These are phyloP conservation scores for Terrapene triunguis DNA, from an alignment of 2,113 vertebrate species.

Conservation along the genomic window DNA sequence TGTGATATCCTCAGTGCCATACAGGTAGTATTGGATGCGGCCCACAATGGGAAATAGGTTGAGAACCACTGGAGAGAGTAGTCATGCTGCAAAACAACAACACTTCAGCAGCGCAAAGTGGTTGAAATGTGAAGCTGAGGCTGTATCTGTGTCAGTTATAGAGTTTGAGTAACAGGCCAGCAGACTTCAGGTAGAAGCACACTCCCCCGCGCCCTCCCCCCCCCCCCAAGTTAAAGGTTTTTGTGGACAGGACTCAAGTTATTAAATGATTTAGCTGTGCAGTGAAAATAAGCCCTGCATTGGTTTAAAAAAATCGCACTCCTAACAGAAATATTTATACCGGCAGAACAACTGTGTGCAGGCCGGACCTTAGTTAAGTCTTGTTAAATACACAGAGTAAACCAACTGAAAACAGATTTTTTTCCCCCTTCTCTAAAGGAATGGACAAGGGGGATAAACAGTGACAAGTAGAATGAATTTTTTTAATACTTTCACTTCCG, in stretches of 20 bases:
- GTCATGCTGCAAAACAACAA: rapidly evolving
- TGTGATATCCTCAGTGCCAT: no score
- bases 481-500: not conserved
- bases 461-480: not conserved
- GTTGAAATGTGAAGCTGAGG: no score
- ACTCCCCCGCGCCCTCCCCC: not conserved
- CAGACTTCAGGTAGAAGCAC: not conserved
- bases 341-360: not conserved
- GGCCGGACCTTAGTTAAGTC: not conserved
- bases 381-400: not conserved
- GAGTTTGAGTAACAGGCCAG: no score
- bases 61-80: no score
- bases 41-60: no score
- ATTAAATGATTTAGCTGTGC: no score
- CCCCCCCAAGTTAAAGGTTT: not conserved
- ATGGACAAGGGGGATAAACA: not conserved
- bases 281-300: not conserved
- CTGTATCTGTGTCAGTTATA: no score
- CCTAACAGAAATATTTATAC: not conserved
- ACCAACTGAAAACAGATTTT: not conserved
- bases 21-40: no score
- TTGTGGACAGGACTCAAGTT: not conserved
- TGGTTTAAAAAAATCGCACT: not conserved
- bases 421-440: not conserved
- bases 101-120: no score